These are phyloP conservation scores for Pentalonia nigronervosa DNA, from an alignment of 1,140 invertebrate species.

Conservation along the genomic window DNA sequence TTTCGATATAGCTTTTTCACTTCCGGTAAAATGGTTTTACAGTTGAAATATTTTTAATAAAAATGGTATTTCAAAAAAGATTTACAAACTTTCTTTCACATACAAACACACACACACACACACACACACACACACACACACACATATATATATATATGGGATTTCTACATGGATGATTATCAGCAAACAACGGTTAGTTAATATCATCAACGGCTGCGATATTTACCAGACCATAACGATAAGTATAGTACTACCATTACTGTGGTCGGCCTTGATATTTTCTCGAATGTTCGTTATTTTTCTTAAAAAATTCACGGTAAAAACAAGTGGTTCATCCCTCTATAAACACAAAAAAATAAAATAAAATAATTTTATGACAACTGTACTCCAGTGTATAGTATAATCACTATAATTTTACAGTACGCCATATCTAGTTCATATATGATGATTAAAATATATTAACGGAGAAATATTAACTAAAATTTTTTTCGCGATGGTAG, in stretches of 20 bases:
- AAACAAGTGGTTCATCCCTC: not conserved
- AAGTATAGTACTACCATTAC: not conserved
- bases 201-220: slow-evolving; percentile 11
- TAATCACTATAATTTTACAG: not conserved
- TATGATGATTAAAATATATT: not conserved
- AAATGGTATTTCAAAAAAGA: not conserved
- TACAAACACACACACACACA: not conserved
- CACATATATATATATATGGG: no score
- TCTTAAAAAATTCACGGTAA: not conserved
- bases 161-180: slow-evolving; percentile 23
- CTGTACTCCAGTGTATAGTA: not conserved
- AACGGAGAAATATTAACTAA: not conserved
- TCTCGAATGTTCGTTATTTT: not conserved
- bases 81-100: not conserved
- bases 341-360: not conserved
- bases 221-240: slow-evolving; percentile 9
- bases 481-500: no score
- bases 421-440: not conserved
- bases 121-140: not conserved
- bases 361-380: not conserved
- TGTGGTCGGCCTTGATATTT: not conserved
- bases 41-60: slow-evolving; percentile 23
- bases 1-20: slow-evolving; percentile 19
- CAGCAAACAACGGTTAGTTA: slow-evolving; percentile 24
- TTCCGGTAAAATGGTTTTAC: slow-evolving; percentile 7